Conservation (phyloP, 2,113 vertebrate species). For the Prunella fulvescens region DNA sequence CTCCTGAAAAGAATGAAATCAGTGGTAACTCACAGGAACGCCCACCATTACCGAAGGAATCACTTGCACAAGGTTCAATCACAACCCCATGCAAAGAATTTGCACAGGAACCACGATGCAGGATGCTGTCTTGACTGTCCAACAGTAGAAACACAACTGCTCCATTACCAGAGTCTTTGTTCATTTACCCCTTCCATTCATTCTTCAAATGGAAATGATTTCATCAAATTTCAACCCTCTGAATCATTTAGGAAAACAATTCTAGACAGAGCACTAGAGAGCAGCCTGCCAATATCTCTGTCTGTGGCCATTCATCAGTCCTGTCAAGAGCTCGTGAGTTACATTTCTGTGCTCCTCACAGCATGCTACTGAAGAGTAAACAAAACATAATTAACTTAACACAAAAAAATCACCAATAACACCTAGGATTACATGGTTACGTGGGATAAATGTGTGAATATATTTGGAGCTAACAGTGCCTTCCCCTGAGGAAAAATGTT, state of each 20-base stretch:
- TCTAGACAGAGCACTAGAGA: constrained; percentile 29
- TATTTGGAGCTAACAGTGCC: not conserved
- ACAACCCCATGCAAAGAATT: not conserved
- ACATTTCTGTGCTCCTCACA: not conserved
- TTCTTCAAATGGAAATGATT: constrained; percentile 58
- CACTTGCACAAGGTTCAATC: not conserved
- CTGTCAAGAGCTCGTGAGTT: constrained; percentile 17
- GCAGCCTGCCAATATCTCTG: constrained; percentile 56
- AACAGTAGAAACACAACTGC: not conserved
- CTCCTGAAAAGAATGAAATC: not conserved
- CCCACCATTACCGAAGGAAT: not conserved
- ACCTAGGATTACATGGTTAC: constrained; percentile 33
- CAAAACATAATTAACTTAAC: constrained; percentile 52
- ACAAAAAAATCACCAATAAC: constrained; percentile 15
- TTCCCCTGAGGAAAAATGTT: not conserved
- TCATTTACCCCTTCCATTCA: constrained; percentile 37
- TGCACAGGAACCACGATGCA: fast-evolving
- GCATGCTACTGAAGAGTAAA: constrained; percentile 25
- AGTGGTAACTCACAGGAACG: not conserved
- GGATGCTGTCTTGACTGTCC: not conserved
- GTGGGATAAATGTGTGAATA: not conserved
- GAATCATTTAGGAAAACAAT: constrained; percentile 67
- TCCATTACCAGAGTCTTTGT: not conserved
- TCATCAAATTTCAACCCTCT: constrained; percentile 55
- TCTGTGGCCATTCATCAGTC: constrained; percentile 56